Evolutionary conservation across 2,113 vertebrate genomes (phyloP).

Genomic region (Coracopsis vasa): DNA sequence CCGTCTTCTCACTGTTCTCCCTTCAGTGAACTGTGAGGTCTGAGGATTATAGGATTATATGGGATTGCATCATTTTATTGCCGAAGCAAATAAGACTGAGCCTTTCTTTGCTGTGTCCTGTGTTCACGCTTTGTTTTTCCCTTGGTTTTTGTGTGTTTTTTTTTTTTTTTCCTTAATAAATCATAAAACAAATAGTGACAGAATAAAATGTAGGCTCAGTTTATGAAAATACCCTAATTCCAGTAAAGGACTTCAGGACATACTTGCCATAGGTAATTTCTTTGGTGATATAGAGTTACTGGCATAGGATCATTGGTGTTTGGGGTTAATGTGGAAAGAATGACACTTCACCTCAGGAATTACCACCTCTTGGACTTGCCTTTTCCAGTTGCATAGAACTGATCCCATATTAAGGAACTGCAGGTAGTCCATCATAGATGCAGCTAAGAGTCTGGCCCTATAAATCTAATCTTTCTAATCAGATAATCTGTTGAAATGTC

Average conservation of each 20-base stretch:
- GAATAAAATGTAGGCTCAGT: neutral
- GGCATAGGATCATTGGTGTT: neutral
- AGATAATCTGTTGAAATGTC: conserved; percentile 40
- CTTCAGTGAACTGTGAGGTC: neutral
- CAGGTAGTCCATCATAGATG: neutral
- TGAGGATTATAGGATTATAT: neutral
- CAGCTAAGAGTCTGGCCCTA: neutral
- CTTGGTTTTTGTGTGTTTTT: no score
- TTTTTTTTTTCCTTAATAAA: neutral
- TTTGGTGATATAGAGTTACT: neutral
- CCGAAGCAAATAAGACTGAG: neutral
- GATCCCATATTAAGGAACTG: neutral
- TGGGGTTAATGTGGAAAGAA: neutral
- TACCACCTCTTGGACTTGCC: neutral
- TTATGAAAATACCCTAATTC: neutral
- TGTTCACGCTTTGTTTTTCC: rapidly evolving
- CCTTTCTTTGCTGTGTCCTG: neutral
- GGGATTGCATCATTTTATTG: neutral
- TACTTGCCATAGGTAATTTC: neutral
- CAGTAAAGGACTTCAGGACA: neutral
- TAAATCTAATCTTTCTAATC: conserved; percentile 47
- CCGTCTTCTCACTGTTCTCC: neutral
- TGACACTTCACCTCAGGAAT: neutral
- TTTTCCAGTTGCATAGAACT: neutral
- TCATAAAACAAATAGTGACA: neutral